These are phyloP conservation scores for Acanthoscelides obtectus DNA, from an alignment of 2,888 invertebrate genomes.

Conservation along the genomic window DNA sequence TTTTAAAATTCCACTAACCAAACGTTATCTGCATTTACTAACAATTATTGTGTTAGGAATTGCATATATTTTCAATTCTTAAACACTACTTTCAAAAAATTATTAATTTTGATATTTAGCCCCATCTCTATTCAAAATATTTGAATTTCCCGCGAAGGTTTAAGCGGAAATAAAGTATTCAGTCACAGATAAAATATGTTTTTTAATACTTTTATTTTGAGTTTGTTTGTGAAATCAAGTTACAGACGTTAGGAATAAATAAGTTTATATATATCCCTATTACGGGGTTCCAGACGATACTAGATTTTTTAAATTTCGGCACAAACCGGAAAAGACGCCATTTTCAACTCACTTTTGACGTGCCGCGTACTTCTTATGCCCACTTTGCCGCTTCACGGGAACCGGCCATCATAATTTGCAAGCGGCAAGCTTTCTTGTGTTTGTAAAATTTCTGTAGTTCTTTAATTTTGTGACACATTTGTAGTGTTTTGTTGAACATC, in stretches of 20 bases:
- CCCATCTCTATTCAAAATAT: not conserved
- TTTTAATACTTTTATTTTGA: not conserved
- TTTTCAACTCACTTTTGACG: slow-evolving; percentile 7
- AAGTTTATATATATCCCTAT: not conserved
- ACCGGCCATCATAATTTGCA: slow-evolving; percentile 37
- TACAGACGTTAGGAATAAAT: not conserved
- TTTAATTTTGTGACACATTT: slow-evolving; percentile 7
- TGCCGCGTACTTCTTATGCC: slow-evolving; percentile 3
- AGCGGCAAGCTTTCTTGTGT: slow-evolving; percentile 30
- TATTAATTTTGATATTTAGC: not conserved
- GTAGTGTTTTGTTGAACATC: slow-evolving; percentile 14
- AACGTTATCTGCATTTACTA: no score
- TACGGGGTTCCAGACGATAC: not conserved
- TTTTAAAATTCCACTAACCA: no score
- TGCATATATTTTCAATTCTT: no score
- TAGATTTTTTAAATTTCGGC: not conserved
- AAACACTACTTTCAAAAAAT: no score
- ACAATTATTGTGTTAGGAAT: no score
- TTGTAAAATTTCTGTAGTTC: slow-evolving; percentile 19
- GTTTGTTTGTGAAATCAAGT: not conserved
- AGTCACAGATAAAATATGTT: not conserved
- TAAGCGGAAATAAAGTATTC: not conserved
- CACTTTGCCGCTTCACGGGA: slow-evolving; percentile 31
- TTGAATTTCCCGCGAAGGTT: not conserved
- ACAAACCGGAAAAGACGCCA: slow-evolving; percentile 4